Percentiles rank a stretch among this genome's conserved stretches.
These are phyloP conservation scores for Nannobrachium achirus DNA, from an alignment of 2,113 vertebrate species.

Conservation along the genomic window DNA sequence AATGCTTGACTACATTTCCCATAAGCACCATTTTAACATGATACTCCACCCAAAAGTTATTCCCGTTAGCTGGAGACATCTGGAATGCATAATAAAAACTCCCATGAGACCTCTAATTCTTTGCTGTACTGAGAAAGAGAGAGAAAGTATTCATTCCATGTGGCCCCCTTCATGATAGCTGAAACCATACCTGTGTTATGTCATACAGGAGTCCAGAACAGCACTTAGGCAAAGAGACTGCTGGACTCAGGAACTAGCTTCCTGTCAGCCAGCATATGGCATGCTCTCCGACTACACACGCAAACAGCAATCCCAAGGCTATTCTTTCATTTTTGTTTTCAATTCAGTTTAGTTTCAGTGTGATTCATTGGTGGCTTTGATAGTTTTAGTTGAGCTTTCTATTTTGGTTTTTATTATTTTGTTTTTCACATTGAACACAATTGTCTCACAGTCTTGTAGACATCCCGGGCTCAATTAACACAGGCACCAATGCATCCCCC, in stretches of 20 bases:
- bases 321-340: too few relatives aligned
- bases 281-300: neutral
- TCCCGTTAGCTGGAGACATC: constrained; percentile 49
- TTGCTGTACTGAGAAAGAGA: constrained; percentile 21
- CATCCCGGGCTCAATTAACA: too few relatives aligned
- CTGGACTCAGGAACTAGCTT: constrained; percentile 12
- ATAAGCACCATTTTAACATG: constrained; percentile 27
- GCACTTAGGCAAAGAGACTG: constrained; percentile 26
- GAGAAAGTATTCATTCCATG: constrained; percentile 19
- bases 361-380: too few relatives aligned
- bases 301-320: neutral
- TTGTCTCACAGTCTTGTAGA: too few relatives aligned
- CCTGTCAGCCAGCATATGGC: constrained; percentile 15
- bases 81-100: constrained; percentile 51
- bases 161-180: constrained; percentile 32
- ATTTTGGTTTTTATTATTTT: too few relatives aligned
- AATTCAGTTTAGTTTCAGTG: too few relatives aligned
- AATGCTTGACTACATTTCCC: constrained; percentile 44
- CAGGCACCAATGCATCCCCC: neutral
- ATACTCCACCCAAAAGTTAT: neutral
- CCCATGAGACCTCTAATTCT: constrained; percentile 12
- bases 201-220: constrained; percentile 28
- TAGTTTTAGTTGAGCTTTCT: too few relatives aligned
- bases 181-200: constrained; percentile 40
- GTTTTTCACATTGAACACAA: too few relatives aligned